These are phyloP conservation scores for Cosmopolites sordidus DNA, from an alignment of 2,888 invertebrate species.

Conservation along the genomic window DNA sequence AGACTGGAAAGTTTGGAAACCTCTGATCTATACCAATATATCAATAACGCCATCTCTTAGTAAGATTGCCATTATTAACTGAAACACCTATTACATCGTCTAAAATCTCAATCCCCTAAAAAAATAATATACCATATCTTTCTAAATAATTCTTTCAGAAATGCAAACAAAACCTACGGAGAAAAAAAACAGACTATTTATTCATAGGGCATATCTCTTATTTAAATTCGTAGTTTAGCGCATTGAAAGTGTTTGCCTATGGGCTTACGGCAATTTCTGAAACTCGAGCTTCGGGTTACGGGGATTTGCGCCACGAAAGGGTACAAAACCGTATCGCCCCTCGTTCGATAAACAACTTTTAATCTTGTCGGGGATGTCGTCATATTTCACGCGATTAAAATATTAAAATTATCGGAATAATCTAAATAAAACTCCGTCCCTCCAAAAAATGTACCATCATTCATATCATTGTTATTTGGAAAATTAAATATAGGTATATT, in stretches of 20 bases:
- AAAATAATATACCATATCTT: too few relatives aligned
- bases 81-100: too few relatives aligned
- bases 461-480: too few relatives aligned
- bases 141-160: too few relatives aligned
- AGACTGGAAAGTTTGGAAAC: too few relatives aligned
- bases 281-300: neutral
- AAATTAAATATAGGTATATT: too few relatives aligned
- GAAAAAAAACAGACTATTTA: neutral
- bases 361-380: constrained; percentile 11
- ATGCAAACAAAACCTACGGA: too few relatives aligned
- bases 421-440: constrained; percentile 11
- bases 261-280: constrained; percentile 19
- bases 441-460: too few relatives aligned
- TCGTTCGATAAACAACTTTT: constrained; percentile 11
- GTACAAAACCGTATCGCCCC: constrained; percentile 10
- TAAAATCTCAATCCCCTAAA: too few relatives aligned
- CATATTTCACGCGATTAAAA: constrained; percentile 19
- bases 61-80: too few relatives aligned
- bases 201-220: constrained; percentile 5
- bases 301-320: constrained; percentile 6
- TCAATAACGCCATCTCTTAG: too few relatives aligned
- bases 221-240: constrained; percentile 27
- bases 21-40: too few relatives aligned
- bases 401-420: constrained; percentile 12
- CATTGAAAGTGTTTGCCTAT: constrained; percentile 18